Evolutionary conservation across 2,888 invertebrate species (phyloP).

Genomic region (Rhamphomyia laevipes): DNA sequence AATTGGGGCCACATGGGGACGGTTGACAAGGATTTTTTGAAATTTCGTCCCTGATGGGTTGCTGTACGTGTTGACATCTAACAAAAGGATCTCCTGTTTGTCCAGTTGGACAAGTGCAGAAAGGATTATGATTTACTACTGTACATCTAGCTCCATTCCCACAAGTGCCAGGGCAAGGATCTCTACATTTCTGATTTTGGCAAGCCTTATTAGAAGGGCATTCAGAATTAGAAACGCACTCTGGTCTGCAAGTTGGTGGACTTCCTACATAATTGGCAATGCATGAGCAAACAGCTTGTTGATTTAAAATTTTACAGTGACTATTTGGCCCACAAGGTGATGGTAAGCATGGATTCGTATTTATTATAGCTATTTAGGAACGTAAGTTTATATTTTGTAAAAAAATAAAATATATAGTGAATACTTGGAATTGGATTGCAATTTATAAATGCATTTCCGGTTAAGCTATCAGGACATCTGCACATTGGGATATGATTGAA

Average conservation of each 20-base stretch:
- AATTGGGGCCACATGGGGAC: slow-evolving; percentile 55
- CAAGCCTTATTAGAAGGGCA: slow-evolving; percentile 61
- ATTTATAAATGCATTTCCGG: slow-evolving; percentile 57
- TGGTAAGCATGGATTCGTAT: slow-evolving; percentile 43
- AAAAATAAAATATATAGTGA: background rate
- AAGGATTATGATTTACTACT: slow-evolving; percentile 65
- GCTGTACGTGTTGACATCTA: slow-evolving; percentile 45
- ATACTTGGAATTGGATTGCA: slow-evolving; percentile 47
- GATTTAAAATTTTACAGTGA: slow-evolving; percentile 47
- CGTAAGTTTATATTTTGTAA: background rate
- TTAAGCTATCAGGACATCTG: slow-evolving; percentile 45
- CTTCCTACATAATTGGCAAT: slow-evolving; percentile 49
- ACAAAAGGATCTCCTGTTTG: slow-evolving; percentile 56
- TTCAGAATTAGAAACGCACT: slow-evolving; percentile 60
- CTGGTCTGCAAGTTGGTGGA: slow-evolving; percentile 58
- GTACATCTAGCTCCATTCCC: slow-evolving; percentile 60
- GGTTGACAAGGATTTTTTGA: slow-evolving; percentile 45
- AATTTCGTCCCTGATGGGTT: slow-evolving; percentile 9
- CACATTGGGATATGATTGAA: slow-evolving; percentile 64
- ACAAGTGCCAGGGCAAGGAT: slow-evolving; percentile 64
- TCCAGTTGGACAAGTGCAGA: slow-evolving; percentile 53
- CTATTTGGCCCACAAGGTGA: slow-evolving; percentile 54
- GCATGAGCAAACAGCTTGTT: slow-evolving; percentile 60
- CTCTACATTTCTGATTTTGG: slow-evolving; percentile 54
- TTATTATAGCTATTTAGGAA: slow-evolving; percentile 23